Percentiles rank a stretch among this genome's conserved stretches.
Conservation (phyloP, 2,888 invertebrate genomes). For the Drosophila subsilvestris region DNA sequence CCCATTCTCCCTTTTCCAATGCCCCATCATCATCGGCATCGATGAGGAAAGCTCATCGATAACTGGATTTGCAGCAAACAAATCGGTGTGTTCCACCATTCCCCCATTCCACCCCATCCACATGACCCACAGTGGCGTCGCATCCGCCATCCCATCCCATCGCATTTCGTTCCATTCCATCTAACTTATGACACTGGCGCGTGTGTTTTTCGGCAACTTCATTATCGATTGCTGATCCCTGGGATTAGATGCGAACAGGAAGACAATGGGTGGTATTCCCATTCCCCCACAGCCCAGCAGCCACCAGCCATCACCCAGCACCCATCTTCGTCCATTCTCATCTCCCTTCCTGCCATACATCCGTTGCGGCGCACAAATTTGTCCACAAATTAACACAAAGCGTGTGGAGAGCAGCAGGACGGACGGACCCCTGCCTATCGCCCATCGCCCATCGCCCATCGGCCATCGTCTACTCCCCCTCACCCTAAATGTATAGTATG, state of each 20-base stretch:
- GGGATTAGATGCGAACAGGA: constrained; percentile 66
- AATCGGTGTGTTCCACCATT: constrained; percentile 56
- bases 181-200: constrained; percentile 72
- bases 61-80: constrained; percentile 80
- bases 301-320: neutral
- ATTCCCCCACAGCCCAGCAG: constrained; percentile 12
- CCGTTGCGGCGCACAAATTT: constrained; percentile 76
- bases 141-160: constrained; percentile 20
- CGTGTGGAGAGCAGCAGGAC: constrained; percentile 25
- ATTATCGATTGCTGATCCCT: constrained; percentile 78
- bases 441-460: neutral
- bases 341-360: constrained; percentile 29
- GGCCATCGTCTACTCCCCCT: constrained; percentile 1
- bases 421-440: neutral
- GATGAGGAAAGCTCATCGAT: constrained; percentile 62
- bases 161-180: constrained; percentile 12
- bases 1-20: neutral
- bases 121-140: neutral
- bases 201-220: constrained; percentile 74
- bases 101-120: constrained; percentile 4
- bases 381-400: constrained; percentile 80
- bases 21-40: constrained; percentile 20
- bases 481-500: constrained; percentile 18
- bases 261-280: constrained; percentile 40
- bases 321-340: neutral